phyloP scores from a whole-genome alignment of 1,140 invertebrate species.

The Varroa destructor region DNA sequence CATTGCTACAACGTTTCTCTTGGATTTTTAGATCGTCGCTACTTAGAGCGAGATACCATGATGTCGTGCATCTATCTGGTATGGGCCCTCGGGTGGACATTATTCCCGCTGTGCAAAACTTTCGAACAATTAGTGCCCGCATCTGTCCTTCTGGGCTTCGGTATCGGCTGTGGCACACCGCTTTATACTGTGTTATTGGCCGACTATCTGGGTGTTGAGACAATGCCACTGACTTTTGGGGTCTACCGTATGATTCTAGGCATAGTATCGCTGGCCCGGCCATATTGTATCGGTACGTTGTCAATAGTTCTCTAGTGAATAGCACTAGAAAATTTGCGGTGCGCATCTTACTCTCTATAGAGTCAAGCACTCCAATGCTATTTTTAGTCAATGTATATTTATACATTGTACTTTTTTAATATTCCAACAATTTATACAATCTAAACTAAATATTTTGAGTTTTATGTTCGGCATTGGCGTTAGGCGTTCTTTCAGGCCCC shows the following conservation, averaged over 20 bases:
- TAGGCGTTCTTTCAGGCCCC: too few relatives aligned
- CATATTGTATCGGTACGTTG: slow-evolving; percentile 7
- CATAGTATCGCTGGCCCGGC: neutral
- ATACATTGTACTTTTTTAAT: neutral
- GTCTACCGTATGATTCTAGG: slow-evolving; percentile 19
- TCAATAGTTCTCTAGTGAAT: neutral
- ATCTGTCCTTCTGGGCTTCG: slow-evolving; percentile 19
- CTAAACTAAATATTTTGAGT: too few relatives aligned
- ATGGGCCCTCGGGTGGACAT: slow-evolving; percentile 3
- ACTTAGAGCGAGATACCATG: slow-evolving; percentile 19
- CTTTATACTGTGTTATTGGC: slow-evolving; percentile 8
- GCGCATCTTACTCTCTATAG: neutral
- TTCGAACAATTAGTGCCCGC: slow-evolving; percentile 18
- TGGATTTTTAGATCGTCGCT: slow-evolving; percentile 13
- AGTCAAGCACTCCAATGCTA: neutral
- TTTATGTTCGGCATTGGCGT: too few relatives aligned
- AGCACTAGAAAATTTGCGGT: neutral
- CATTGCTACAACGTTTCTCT: too few relatives aligned
- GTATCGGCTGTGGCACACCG: slow-evolving; percentile 20
- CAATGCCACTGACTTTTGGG: slow-evolving; percentile 18
- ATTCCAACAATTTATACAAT: too few relatives aligned
- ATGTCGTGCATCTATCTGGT: slow-evolving; percentile 11
- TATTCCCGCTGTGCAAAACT: slow-evolving; percentile 19
- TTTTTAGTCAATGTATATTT: neutral
- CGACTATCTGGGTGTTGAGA: slow-evolving; percentile 16